phyloP scores from a whole-genome alignment of 2,797 vertebrate genomes.

The Phataginus tricuspis region DNA sequence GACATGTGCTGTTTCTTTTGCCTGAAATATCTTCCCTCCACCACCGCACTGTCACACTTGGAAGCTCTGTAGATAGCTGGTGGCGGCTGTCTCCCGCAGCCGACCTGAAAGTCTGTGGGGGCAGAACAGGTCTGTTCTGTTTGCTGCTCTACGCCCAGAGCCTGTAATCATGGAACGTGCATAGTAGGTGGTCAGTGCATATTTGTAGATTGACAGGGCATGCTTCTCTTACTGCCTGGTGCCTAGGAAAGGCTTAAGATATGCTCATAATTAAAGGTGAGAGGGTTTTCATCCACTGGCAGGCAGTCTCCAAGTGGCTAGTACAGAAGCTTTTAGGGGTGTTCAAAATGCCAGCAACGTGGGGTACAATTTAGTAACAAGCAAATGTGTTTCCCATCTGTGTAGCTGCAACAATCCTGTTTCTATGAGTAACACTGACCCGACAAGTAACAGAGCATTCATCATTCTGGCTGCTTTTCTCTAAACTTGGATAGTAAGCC shows the following conservation, averaged over 20 bases:
- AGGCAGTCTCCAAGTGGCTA: not conserved
- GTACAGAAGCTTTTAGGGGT: not conserved
- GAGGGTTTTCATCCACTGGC: not conserved
- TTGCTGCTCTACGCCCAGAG: not conserved
- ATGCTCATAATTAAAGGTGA: not conserved
- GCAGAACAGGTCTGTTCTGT: too few species aligned
- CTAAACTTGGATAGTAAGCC: not conserved
- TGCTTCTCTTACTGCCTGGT: not conserved
- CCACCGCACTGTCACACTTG: rapidly evolving
- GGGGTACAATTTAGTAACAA: not conserved
- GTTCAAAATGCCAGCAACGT: too few species aligned
- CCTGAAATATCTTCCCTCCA: not conserved
- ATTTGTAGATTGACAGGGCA: not conserved
- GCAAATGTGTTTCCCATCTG: not conserved
- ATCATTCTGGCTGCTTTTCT: not conserved
- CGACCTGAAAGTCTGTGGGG: not conserved
- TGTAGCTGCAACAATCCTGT: rapidly evolving
- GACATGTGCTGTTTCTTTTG: rapidly evolving
- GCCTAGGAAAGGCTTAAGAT: not conserved
- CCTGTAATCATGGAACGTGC: not conserved
- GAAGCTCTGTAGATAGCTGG: rapidly evolving
- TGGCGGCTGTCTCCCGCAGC: not conserved
- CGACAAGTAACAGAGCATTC: not conserved
- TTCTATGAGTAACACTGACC: not conserved
- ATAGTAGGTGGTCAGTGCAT: not conserved